Conservation (phyloP, 2,113 vertebrate genomes). For the Setophaga kirtlandii region DNA sequence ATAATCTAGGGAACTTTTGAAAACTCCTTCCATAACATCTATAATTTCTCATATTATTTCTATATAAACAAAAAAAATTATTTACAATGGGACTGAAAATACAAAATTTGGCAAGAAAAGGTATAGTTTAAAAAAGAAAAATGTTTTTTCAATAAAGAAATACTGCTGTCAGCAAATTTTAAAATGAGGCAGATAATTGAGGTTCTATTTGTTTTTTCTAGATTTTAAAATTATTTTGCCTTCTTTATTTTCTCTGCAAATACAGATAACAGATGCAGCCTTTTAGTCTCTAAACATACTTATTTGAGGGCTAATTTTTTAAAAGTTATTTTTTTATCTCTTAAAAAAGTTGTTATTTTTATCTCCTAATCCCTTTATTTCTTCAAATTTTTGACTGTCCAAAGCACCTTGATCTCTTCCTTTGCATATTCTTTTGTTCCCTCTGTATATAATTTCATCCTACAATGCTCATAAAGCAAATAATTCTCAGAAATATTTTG, state of each 20-base stretch:
- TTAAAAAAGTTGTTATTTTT: background rate
- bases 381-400: background rate
- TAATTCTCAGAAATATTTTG: background rate
- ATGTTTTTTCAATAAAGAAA: background rate
- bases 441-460: background rate
- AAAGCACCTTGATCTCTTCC: background rate
- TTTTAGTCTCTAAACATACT: background rate
- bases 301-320: background rate
- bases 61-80: background rate
- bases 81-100: background rate
- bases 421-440: background rate
- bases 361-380: background rate
- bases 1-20: background rate
- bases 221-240: background rate
- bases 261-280: background rate
- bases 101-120: background rate
- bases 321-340: background rate
- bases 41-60: background rate
- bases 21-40: background rate
- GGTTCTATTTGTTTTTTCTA: background rate
- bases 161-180: background rate
- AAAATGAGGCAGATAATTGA: rapidly evolving
- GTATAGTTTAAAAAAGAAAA: background rate
- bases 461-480: background rate
- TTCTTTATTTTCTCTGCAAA: background rate